These are phyloP conservation scores for Zophobas atratus DNA, from an alignment of 1,140 invertebrate genomes.

Conservation along the genomic window DNA sequence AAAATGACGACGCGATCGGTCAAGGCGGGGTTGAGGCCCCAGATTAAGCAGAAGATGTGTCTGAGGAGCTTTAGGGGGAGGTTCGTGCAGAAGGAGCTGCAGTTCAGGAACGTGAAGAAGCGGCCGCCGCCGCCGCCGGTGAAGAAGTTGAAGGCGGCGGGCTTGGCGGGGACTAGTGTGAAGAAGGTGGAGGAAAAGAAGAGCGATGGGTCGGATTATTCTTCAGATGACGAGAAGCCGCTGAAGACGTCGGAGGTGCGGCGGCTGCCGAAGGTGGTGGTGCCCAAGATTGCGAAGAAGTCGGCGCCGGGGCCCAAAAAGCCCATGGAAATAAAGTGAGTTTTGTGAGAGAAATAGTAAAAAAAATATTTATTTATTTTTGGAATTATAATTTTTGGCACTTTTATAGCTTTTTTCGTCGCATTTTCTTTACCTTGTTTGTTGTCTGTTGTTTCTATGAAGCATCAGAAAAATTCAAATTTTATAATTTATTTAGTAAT, in stretches of 20 bases:
- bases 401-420: too few species aligned
- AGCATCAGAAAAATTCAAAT: too few species aligned
- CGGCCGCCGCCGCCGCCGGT: conserved; percentile 19
- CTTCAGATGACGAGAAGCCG: conserved; percentile 68
- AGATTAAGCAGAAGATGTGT: conserved; percentile 65
- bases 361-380: too few species aligned
- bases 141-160: conserved; percentile 25
- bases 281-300: conserved; percentile 55
- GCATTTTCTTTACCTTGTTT: neutral
- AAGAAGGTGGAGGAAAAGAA: conserved; percentile 50
- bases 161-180: conserved; percentile 14
- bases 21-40: conserved; percentile 57
- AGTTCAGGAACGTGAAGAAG: conserved; percentile 52
- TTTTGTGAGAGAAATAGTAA: neutral
- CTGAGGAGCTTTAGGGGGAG: conserved; percentile 65
- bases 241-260: conserved; percentile 62
- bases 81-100: conserved; percentile 64
- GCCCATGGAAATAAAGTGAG: conserved; percentile 56
- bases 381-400: too few species aligned
- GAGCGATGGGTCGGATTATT: conserved; percentile 65
- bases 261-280: neutral
- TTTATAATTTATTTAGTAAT: too few species aligned
- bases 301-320: conserved; percentile 55
- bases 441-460: neutral
- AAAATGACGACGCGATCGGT: conserved; percentile 64